Evolutionary conservation across 1,140 invertebrate species (phyloP), one percentile per base, ranked within the genome.

Genomic region (Drosophila nebulosa): DNA sequence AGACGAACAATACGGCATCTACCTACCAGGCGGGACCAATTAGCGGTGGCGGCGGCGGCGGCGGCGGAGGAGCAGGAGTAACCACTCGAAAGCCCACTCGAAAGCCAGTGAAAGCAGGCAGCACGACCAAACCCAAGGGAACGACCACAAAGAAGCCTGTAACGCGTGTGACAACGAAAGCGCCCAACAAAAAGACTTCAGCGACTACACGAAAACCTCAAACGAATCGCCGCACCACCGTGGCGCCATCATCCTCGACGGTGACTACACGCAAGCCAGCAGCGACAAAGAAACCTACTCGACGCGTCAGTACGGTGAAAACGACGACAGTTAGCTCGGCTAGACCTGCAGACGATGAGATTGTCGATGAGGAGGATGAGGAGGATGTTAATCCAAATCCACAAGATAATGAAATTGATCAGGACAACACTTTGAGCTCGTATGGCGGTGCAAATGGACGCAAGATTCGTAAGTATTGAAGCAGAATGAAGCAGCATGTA

Each of bases 391-490:
- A 93, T 73, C 83, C 83, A 10, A 91, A 90, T 67, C 69, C 83
- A 21, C 64, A 68, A 32, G 89, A 85, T n/a, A 92, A 93, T 30
- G 91, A 92, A 69, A 91, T 91, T 53, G 90, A 92, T n/a, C 91
- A 93, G 67, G 92, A 93, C 22, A 93, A 94, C 63, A 95, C 94
- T 65, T 68, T 85, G 0, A 81, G 78, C 60, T 79, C 72, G 0
- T 85, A 77, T 32, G 76, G 83, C 12, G 74, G 75, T 0, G 83
- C 80, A 14, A 81, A 88, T 24, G 85, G 79, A 51, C 75, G 90
- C 60, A 94, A 93, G 90, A 94, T 93, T 90, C 93, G 95, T 96
- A 93, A 94, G 94, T 93, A 53, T 74, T 63, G 64, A 76, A 67
- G 16, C 39, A 74, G 69, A 81, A 76, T 78, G 74, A 64, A 71